Evolutionary conservation across 2,113 vertebrate species (phyloP), one percentile per base, ranked within the genome.

Genomic region (Mirza zaza): DNA sequence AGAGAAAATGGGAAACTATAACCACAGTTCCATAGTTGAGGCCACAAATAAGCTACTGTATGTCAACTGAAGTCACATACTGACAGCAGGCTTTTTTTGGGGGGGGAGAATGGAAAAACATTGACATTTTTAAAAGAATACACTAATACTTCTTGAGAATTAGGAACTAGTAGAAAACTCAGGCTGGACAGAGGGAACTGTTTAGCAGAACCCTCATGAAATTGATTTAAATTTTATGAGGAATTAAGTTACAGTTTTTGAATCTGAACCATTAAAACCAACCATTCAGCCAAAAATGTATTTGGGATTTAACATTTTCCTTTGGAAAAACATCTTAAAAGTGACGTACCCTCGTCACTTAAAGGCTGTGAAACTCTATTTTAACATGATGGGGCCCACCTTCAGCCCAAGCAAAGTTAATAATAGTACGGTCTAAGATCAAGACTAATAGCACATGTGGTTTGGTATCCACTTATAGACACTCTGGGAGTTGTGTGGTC

Each of bases 271-370:
- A 84, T 96, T 94, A 98, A 97, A 97, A 96, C 91, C 81, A 98
- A 94, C 70, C n/a, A 21, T 88, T 85, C 70, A 89, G 82, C 96
- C 96, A 97, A 94, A 97, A 96, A 98, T 97, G 79, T 83, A 95
- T 93, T 80, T 93, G 87, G 52, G 67, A 90, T 96, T 97, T 97
- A 96, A 97, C 87, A 91, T 97, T 98, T 96, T 97, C 96, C 95
- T 94, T 91, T 95, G 92, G 95, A 97, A 95, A 97, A 94, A 4
- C 2, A 68, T 85, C 96, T 94, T 71, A 42, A 96, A 97, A 83
- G 15, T 96, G 96, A 98, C 88, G 92, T 97, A 97, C 36, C 73
- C 87, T 87, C 12, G n/a, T 97, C 90, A 92, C 76, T 96, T 93
- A 70, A 86, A 97, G 89, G 68, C 95, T 70, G 45, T 96, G 97